Conservation (phyloP, 2,888 invertebrate species). For the Patella caerulea region DNA sequence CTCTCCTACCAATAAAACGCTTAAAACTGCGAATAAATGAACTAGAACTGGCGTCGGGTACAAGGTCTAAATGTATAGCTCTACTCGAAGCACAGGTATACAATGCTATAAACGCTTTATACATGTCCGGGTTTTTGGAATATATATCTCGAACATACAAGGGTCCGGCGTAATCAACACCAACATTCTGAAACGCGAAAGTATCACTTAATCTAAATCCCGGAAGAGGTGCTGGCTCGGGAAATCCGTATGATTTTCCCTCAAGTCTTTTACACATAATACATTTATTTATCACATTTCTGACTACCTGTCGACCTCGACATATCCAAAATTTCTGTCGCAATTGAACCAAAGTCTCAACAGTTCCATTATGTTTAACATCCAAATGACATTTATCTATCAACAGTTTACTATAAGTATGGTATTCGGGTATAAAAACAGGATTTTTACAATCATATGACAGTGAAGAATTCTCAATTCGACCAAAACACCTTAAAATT, state of each 20-base stretch:
- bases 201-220: slow-evolving; percentile 1
- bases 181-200: not conserved
- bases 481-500: not conserved
- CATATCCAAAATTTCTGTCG: not conserved
- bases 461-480: not conserved
- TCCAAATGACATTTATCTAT: not conserved
- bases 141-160: not conserved
- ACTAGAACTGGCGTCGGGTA: not conserved
- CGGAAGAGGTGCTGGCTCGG: not conserved
- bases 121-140: not conserved
- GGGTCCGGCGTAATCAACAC: slow-evolving; percentile 3
- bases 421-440: not conserved
- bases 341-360: not conserved
- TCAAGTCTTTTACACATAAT: not conserved
- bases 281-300: not conserved
- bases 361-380: not conserved
- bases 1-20: slow-evolving; percentile 3
- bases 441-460: not conserved
- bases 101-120: slow-evolving; percentile 2
- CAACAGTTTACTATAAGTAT: not conserved
- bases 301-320: not conserved
- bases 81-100: slow-evolving; percentile 5
- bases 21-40: slow-evolving; percentile 1
- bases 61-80: not conserved
- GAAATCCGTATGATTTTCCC: not conserved